A percentile compares a stretch with the other conserved stretches of the same genome.
Conservation (phyloP, 2,888 invertebrate species). For the Brenthis daphne region DNA sequence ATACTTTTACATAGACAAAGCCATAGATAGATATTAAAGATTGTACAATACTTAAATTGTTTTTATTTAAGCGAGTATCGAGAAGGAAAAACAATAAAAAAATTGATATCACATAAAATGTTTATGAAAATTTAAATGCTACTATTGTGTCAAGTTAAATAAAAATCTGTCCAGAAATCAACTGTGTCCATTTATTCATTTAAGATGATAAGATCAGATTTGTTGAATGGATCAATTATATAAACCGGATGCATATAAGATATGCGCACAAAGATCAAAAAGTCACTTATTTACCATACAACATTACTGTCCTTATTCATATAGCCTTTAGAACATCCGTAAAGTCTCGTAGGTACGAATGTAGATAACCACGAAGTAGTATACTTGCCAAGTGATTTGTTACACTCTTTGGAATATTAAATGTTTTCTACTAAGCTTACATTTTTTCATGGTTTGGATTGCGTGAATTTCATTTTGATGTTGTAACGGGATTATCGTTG, state of each 20-base stretch:
- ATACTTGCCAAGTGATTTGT: slow-evolving; percentile 44
- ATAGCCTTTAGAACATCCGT: slow-evolving; percentile 23
- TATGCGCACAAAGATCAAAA: slow-evolving; percentile 18
- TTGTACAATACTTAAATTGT: no score
- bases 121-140: no score
- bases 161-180: background rate
- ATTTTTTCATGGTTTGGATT: background rate
- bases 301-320: slow-evolving; percentile 16
- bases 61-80: no score
- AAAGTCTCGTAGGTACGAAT: background rate
- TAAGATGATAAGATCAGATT: slow-evolving; percentile 17
- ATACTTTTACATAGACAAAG: background rate
- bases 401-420: slow-evolving; percentile 42
- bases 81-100: no score
- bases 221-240: slow-evolving; percentile 25
- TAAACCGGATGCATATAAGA: slow-evolving; percentile 31
- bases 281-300: slow-evolving; percentile 5
- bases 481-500: slow-evolving; percentile 4
- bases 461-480: background rate
- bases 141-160: no score
- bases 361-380: slow-evolving; percentile 27
- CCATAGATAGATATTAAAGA: no score
- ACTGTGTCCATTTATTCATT: slow-evolving; percentile 10
- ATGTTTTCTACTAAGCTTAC: slow-evolving; percentile 15
- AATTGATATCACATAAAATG: no score